Base-by-base conservation (phyloP, 2,113 vertebrate genomes). In the Hepsetus odoe region DNA sequence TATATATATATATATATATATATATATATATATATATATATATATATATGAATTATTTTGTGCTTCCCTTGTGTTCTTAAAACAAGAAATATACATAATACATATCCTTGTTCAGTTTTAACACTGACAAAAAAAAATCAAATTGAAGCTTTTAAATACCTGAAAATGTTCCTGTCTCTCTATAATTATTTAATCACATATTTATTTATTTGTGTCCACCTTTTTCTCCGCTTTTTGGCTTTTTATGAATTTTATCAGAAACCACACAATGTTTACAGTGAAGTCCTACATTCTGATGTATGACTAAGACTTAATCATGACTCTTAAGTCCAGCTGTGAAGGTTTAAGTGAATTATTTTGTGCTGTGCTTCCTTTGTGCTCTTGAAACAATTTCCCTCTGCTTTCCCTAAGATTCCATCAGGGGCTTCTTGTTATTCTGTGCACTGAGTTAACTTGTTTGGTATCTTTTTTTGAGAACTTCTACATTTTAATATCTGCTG, bases 361-460 rank as follows among this genome's bases (percentile, higher is more conserved):
- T 20, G 75, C 53, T 44, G 11, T 18, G 24, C 44, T 74, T 30
- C 55, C 56, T 71, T 76, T 14, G 22, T 40, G 44, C 20, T 70
- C 49, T 69, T 74, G 40, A 76, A 81, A 75, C 44, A 71, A 33
- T 81, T 81, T 76, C 59, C 49, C 28, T 12, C 46, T 65, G 49
- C 42, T 35, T 69, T 51, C 30, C 46, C 58, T 79, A 22, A 62
- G 14, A 71, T 56, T 71, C 76, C 32, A 9, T 58, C 46, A n/a
- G 40, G 40, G 58, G 28, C 35, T 61, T 51, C 59, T 68, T n/a
- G 22, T 49, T 55, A 13, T 61, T 74, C 44, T 65, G 14, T 73
- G n/a, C 28, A 32, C 67, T 72, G 46, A 11, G 64, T 74, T 74
- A 68, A 38, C 11, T 74, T 46, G 58, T 71, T 28, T 70, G 62